Evolutionary conservation across 92 coral and sea anemone genomes (phyloP).

Genomic region (Bergia puertoricense): DNA sequence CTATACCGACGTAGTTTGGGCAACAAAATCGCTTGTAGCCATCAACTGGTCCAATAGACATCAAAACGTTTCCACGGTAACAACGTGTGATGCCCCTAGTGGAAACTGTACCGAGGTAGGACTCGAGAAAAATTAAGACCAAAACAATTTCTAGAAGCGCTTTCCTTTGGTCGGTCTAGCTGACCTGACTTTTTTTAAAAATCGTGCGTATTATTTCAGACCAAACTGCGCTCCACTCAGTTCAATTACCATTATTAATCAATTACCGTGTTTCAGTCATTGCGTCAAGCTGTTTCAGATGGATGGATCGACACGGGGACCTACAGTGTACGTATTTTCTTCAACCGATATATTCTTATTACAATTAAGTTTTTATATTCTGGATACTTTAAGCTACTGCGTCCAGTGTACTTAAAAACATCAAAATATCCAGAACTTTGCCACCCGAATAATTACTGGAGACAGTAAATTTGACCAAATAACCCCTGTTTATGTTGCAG

Average conservation of each 20-base stretch:
- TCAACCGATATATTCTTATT: not conserved
- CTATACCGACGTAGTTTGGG: conserved; percentile 82
- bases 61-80: conserved; percentile 67
- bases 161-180: too few relatives aligned
- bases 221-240: too few relatives aligned
- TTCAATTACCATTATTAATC: not conserved
- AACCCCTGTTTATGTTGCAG: too few relatives aligned
- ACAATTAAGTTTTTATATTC: too few relatives aligned
- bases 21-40: conserved; percentile 56
- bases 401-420: too few relatives aligned
- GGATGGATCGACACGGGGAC: conserved; percentile 6
- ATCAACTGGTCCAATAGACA: conserved; percentile 86
- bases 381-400: too few relatives aligned
- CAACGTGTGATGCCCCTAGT: conserved; percentile 52
- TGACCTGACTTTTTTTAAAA: too few relatives aligned
- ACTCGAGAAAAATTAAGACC: not conserved
- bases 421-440: too few relatives aligned
- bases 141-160: not conserved
- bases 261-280: not conserved
- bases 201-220: too few relatives aligned
- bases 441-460: too few relatives aligned
- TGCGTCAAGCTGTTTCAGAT: not conserved
- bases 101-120: conserved; percentile 64
- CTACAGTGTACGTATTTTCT: not conserved
- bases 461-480: too few relatives aligned